Evolutionary conservation across 2,888 invertebrate genomes (phyloP), one percentile per base, ranked within the genome.

Genomic region (Microctonus brassicae): DNA sequence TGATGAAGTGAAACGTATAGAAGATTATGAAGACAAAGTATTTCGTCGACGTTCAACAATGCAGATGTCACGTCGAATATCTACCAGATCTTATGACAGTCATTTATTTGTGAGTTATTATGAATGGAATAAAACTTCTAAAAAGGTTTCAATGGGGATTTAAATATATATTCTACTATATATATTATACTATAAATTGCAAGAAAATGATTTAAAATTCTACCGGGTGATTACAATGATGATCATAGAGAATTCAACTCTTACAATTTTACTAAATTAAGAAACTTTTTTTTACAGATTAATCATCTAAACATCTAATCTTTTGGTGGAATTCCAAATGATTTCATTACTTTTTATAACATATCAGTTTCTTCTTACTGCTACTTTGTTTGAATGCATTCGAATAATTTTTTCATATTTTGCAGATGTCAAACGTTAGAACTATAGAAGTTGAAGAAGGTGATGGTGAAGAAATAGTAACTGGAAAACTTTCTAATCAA

Each of bases 381-480:
- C 3, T 29, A 29, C 3, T 5, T 55, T 34, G 7, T n/a, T 52
- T 13, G 42, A 9, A 20, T 22, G 9, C 13, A 5, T 17, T 20
- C 22, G 29, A 7, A 29, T 20, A 11, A 26, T 20, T 26, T 36
- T 53, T 29, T 55, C 4, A 29, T 42, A 29, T 6, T 63, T 69
- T 58, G 9, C 64, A 83, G 80, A 29, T 52, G 6, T 75, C 75
- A 0, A 77, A 78, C 0, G 68, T 76, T 0, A 78, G 79, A 11
- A 74, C 77, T 11, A 61, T 34, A 4, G 62, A 69, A 5, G n/a
- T 6, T 13, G 33, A 42, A 20, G 36, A 29, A 4, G 29, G 20
- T 7, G 83, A 87, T 5, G 85, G 82, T 11, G 90, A 90, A 80
- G 86, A 86, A 33, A 86, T 88, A 53, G 86, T 85, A 0, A 83